Conservation (phyloP, 2,888 invertebrate species). For the Trachelus troglodyta region DNA sequence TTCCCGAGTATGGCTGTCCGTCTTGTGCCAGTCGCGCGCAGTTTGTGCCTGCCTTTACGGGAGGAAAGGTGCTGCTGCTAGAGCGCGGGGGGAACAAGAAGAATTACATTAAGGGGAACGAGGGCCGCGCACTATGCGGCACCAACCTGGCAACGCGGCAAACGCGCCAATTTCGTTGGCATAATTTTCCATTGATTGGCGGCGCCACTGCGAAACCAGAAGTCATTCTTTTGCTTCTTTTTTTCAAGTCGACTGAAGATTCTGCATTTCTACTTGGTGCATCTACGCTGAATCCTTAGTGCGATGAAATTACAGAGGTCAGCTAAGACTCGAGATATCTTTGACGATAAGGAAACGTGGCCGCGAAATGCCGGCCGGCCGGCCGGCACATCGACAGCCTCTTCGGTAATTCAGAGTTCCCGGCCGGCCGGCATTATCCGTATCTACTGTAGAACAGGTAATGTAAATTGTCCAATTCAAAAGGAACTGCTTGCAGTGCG, state of each 20-base stretch:
- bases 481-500: background rate
- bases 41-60: background rate
- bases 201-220: background rate
- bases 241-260: background rate
- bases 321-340: background rate
- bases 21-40: too few species aligned
- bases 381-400: too few species aligned
- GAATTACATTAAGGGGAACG: background rate
- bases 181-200: background rate
- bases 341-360: background rate
- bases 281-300: background rate
- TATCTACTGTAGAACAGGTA: background rate
- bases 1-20: background rate
- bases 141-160: background rate
- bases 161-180: background rate
- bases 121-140: background rate
- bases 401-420: background rate
- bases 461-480: background rate
- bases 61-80: too few species aligned
- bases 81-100: background rate
- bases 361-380: background rate
- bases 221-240: background rate
- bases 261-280: background rate
- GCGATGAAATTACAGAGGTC: background rate
- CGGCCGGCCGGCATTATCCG: background rate